A percentile compares a stretch with the other conserved stretches of the same genome.
Conservation (phyloP, 2,888 invertebrate species). For the Caenorhabditis sp. region DNA sequence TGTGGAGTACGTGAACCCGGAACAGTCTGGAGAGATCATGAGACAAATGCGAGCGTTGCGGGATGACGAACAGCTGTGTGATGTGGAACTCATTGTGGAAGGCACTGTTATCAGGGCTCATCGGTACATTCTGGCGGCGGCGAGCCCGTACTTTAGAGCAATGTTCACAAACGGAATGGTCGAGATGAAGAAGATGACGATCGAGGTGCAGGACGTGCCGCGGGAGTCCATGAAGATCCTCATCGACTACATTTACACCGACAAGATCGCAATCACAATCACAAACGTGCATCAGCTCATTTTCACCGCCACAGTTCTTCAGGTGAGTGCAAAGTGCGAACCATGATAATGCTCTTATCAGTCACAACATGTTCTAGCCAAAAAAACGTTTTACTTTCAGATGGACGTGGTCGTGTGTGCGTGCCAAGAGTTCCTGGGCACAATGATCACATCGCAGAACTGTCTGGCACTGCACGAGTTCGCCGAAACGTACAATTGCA, state of each 20-base stretch:
- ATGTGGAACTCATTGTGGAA: slow-evolving; percentile 72
- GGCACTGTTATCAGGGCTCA: slow-evolving; percentile 76
- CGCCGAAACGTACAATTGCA: slow-evolving; percentile 80
- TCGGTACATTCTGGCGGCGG: slow-evolving; percentile 80
- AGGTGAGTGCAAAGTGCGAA: slow-evolving; percentile 78
- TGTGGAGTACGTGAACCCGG: slow-evolving; percentile 38
- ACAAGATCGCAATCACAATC: slow-evolving; percentile 79
- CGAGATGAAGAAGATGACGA: slow-evolving; percentile 60
- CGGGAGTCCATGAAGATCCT: slow-evolving; percentile 69
- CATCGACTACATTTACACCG: slow-evolving; percentile 81
- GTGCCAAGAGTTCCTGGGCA: slow-evolving; percentile 81
- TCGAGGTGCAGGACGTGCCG: slow-evolving; percentile 59
- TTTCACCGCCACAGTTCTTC: slow-evolving; percentile 81
- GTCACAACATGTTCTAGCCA: slow-evolving; percentile 5
- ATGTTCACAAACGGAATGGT: slow-evolving; percentile 81
- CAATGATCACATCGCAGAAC: slow-evolving; percentile 80
- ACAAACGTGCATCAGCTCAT: slow-evolving; percentile 81
- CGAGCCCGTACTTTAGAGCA: slow-evolving; percentile 81
- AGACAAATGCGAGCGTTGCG: slow-evolving; percentile 55
- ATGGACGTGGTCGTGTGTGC: slow-evolving; percentile 80
- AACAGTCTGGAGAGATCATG: slow-evolving; percentile 49
- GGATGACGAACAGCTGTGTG: slow-evolving; percentile 62
- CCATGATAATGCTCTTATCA: too few relatives aligned
- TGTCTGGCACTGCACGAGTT: slow-evolving; percentile 80
- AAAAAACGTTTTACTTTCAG: slow-evolving; percentile 67